These are phyloP conservation scores for Apis dorsata DNA, from an alignment of 1,140 invertebrate genomes.

Conservation along the genomic window DNA sequence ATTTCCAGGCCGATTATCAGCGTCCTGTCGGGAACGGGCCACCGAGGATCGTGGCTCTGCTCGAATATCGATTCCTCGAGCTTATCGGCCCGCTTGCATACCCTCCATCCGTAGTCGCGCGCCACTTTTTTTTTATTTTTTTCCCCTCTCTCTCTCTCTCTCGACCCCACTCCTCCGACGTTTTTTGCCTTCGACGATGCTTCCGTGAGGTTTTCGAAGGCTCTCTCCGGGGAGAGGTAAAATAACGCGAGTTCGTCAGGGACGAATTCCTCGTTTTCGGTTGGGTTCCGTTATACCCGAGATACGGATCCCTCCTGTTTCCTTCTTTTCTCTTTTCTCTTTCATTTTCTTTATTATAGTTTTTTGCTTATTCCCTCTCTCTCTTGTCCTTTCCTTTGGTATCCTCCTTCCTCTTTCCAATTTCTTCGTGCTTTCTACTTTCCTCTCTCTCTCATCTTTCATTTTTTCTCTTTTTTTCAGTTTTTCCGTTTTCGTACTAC, in stretches of 20 bases:
- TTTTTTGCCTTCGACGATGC: slow-evolving; percentile 44
- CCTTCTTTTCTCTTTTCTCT: background rate
- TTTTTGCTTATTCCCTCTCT: background rate
- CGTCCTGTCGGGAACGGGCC: slow-evolving; percentile 55
- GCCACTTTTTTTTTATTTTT: slow-evolving; percentile 9
- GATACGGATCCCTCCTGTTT: background rate
- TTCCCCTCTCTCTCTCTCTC: background rate
- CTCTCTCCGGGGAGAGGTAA: slow-evolving; percentile 56
- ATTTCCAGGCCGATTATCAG: slow-evolving; percentile 55
- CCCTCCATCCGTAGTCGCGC: slow-evolving; percentile 12
- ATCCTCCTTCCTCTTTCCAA: too few species aligned
- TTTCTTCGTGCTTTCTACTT: too few species aligned
- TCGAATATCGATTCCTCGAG: slow-evolving; percentile 60
- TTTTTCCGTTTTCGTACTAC: too few species aligned
- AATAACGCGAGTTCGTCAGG: slow-evolving; percentile 58
- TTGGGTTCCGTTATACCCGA: background rate
- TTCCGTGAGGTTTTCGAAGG: slow-evolving; percentile 60
- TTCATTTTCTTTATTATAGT: background rate
- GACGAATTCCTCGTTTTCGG: slow-evolving; percentile 46
- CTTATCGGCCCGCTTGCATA: slow-evolving; percentile 58
- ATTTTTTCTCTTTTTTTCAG: too few species aligned
- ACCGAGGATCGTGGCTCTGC: slow-evolving; percentile 49
- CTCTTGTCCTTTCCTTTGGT: too few species aligned
- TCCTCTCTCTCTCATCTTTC: background rate
- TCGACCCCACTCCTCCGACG: background rate